These are phyloP conservation scores for Drosophila mercatorum DNA, from an alignment of 2,888 invertebrate species.

Conservation along the genomic window DNA sequence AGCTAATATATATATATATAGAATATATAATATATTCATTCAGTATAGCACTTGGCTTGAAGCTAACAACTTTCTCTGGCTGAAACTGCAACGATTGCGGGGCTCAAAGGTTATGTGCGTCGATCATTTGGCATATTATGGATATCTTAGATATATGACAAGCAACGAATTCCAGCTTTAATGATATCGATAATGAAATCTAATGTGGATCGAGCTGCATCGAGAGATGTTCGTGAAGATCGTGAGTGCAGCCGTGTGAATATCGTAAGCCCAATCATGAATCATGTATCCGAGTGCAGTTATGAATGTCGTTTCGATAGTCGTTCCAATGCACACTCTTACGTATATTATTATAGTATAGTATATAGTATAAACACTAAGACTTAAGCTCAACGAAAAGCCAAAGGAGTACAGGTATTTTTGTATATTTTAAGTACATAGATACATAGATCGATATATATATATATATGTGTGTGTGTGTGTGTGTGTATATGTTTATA, in stretches of 20 bases:
- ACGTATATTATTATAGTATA: not conserved
- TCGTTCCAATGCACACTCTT: not conserved
- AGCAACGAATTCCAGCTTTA: not conserved
- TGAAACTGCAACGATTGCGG: not conserved
- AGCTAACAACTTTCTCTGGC: not conserved
- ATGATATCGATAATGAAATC: constrained; percentile 26
- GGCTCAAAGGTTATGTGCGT: constrained; percentile 1
- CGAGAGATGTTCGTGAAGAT: not conserved
- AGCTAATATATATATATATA: too few relatives aligned
- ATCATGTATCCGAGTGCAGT: constrained; percentile 31
- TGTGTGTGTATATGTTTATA: not conserved
- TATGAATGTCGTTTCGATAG: constrained; percentile 27
- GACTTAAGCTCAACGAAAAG: constrained; percentile 15
- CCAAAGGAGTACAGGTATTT: constrained; percentile 10
- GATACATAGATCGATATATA: too few relatives aligned
- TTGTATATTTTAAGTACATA: constrained; percentile 34
- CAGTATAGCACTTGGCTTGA: not conserved
- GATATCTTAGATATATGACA: not conserved
- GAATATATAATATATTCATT: too few relatives aligned
- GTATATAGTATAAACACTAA: not conserved
- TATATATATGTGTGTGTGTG: not conserved
- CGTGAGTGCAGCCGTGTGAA: constrained; percentile 30
- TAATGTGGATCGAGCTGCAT: constrained; percentile 1
- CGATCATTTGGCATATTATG: not conserved
- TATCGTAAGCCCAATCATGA: constrained; percentile 43